Conservation (phyloP, 92 coral and sea anemone species). For the Umimayanthus chanpuru region DNA sequence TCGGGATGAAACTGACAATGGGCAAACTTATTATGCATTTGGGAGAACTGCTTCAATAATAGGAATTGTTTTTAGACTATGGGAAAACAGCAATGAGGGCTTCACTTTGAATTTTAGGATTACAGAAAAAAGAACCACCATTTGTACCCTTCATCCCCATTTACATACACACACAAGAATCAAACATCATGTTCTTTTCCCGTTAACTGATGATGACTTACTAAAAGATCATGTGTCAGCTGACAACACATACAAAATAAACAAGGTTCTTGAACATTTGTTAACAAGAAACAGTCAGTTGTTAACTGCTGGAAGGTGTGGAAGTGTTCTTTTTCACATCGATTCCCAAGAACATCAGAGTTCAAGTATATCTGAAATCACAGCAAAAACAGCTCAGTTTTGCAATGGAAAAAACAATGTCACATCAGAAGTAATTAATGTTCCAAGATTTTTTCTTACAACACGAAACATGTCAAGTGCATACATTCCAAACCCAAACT, state of each 20-base stretch:
- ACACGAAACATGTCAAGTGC: neutral
- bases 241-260: conserved; percentile 27
- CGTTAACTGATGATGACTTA: conserved; percentile 37
- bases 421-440: neutral
- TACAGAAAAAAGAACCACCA: conserved; percentile 19
- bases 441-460: neutral
- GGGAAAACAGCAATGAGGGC: neutral
- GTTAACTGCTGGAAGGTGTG: conserved; percentile 22
- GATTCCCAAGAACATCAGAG: neutral
- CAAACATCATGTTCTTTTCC: conserved; percentile 37
- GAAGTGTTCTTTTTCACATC: conserved; percentile 17
- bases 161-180: neutral
- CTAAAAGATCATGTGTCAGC: conserved; percentile 24
- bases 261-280: conserved; percentile 17
- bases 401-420: neutral
- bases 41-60: conserved; percentile 51
- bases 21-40: conserved; percentile 49
- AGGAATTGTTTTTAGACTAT: neutral
- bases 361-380: neutral
- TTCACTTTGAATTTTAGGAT: neutral
- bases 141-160: neutral
- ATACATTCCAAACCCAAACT: conserved; percentile 3
- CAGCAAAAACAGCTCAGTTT: neutral
- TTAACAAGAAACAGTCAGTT: conserved; percentile 34
- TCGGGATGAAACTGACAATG: conserved; percentile 51